Base-by-base conservation (phyloP, 2,888 invertebrate species). In the Dryobotodes eremita region DNA sequence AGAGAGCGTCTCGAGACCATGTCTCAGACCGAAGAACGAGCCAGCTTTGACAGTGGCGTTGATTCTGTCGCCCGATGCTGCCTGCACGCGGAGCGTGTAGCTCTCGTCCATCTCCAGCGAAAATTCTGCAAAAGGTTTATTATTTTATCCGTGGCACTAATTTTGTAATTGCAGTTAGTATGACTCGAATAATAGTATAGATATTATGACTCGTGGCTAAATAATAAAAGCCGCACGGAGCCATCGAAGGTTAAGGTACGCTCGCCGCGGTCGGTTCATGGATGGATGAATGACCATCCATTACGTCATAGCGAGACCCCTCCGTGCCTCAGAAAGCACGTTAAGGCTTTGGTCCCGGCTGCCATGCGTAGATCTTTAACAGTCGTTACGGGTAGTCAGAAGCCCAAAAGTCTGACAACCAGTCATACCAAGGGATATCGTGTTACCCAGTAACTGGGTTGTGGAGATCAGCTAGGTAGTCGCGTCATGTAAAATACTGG, bases 1-100 rank as follows among this genome's bases (percentile, higher is more conserved):
- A 0, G 97, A 95, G 7, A 98, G 93, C 0, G 98, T 98, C 94
- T 98, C 98, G 71, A 98, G 89, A 0, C 97, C 98, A 89, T 98
- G 97, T 8, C 98, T 95, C 0, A 97, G 95, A 0, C 98, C 98
- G 90, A 98, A 98, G 93, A 97, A 98, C 5, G 97, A 97, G 8
- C 95, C 92, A 0, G 97, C 97, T 0, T 88, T 92, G 75, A 98
- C 97, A 0, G 96, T 97, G 0, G 97, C 97, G 76, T 97, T 97
- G 71, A 97, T 93, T 71, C 94, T 92, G n/a, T 97, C 97, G 68
- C 95, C 96, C 0, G 93, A 85, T 17, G 94, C 91, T 68, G 97
- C 94, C 0, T 94, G 86, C 1, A 97, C 93, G 31, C 91, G 91
- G 42, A 98, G 88, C 0, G 89, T 88, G 91, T 98, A 98, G 88